Base-by-base conservation (phyloP, 2,797 vertebrate species). In the Sebastes hubbsi region DNA sequence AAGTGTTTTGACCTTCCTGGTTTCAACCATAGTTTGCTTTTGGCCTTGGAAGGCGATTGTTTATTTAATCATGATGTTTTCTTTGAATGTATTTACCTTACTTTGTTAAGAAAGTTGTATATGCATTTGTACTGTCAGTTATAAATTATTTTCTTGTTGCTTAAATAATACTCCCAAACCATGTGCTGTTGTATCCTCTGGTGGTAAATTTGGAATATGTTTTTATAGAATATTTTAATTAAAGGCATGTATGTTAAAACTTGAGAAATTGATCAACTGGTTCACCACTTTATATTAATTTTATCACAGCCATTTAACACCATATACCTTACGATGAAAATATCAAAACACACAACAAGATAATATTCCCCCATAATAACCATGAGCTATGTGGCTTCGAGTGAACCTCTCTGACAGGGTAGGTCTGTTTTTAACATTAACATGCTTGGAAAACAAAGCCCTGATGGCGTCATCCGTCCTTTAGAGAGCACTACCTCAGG, bases 351-450 rank as follows among this genome's bases (percentile, higher is more conserved):
- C 25, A 12, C 16, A 29, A 22, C n/a, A 49, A 25, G 22, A 52
- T n/a, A 34, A 25, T 16, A 16, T 22, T 29, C 34, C 12, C 3
- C 8, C 6, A 5, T 49, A 56, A 75, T 68, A 30, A 54, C 38
- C n/a, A 55, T 54, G 25, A 72, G 9, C 54, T 27, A 25, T 68
- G 70, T 16, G 18, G 18, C 20, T 54, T 42, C 12, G 24, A 73
- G 20, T 22, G n/a, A 49, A 29, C n/a, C 18, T 52, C 52, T 54
- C 60, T 27, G 36, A 14, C 29, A 60, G 16, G 2, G 24, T 8
- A 24, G 7, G 25, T 52, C 59, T 72, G 74, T 77, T 77, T 78
- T 72, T 56, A 11, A 54, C 54, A 82, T 82, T 32, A 66, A 69
- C 66, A 54, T 54, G 49, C 60, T 18, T 34, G 11, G 61, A 27